Percentiles rank a stretch among this genome's conserved stretches.
These are phyloP conservation scores for Teleopsis dalmanni DNA, from an alignment of 1,140 invertebrate species.

Conservation along the genomic window DNA sequence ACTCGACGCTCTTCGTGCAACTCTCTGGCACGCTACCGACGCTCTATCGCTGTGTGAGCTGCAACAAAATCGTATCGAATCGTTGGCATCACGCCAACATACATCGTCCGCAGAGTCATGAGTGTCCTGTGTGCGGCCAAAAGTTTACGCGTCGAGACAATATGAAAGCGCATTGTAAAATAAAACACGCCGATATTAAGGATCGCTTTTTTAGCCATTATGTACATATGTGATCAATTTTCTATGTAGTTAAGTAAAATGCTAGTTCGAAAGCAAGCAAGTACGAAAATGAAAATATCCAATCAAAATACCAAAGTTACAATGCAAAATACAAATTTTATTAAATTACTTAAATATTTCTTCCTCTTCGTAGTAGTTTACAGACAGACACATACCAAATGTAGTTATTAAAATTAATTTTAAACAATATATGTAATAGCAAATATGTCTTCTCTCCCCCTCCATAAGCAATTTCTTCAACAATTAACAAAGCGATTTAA, in stretches of 20 bases:
- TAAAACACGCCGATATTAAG: slow-evolving; percentile 56
- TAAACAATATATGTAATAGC: no score
- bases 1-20: slow-evolving; percentile 42
- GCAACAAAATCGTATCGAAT: slow-evolving; percentile 65
- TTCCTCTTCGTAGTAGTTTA: neutral
- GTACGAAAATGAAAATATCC: neutral
- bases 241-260: slow-evolving; percentile 40
- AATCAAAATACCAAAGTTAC: neutral
- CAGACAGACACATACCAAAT: neutral
- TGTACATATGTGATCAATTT: slow-evolving; percentile 48
- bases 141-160: slow-evolving; percentile 63
- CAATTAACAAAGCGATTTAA: no score
- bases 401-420: no score
- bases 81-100: slow-evolving; percentile 65
- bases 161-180: slow-evolving; percentile 60
- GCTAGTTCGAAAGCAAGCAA: neutral
- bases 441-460: no score
- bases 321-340: neutral
- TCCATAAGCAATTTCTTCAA: no score
- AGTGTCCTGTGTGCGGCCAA: slow-evolving; percentile 59
- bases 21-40: slow-evolving; percentile 41
- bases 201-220: slow-evolving; percentile 45
- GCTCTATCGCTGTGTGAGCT: slow-evolving; percentile 45
- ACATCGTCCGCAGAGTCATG: slow-evolving; percentile 60
- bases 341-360: neutral